Conservation (phyloP, 2,888 invertebrate species). For the Chloroclystis v-ata region DNA sequence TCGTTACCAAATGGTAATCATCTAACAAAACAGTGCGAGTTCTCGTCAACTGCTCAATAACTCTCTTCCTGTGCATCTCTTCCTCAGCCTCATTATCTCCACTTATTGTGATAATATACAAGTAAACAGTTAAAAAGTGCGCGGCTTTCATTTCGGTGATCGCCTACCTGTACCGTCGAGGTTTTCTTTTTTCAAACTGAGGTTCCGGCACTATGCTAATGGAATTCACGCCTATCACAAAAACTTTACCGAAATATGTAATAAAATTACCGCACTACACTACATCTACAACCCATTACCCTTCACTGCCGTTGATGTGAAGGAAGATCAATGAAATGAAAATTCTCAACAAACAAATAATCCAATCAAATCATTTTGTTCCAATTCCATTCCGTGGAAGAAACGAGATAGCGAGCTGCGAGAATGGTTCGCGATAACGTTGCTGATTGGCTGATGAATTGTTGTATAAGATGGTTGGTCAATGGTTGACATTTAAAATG, state of each 20-base stretch:
- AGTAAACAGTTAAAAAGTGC: conserved; percentile 53
- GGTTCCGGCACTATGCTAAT: too few species aligned
- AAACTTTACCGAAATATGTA: too few species aligned
- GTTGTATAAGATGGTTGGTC: too few species aligned
- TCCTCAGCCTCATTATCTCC: conserved; percentile 59
- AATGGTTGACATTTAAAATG: too few species aligned
- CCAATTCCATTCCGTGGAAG: conserved; percentile 2
- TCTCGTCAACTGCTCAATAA: conserved; percentile 61
- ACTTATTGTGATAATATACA: conserved; percentile 52
- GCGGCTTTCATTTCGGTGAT: conserved; percentile 51
- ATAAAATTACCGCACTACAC: too few species aligned
- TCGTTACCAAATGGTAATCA: conserved; percentile 64
- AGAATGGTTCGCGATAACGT: too few species aligned
- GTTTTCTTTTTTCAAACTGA: conserved; percentile 1
- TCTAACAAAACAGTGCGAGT: conserved; percentile 62
- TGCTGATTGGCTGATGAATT: too few species aligned
- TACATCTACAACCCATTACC: too few species aligned
- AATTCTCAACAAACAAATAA: conserved; percentile 2
- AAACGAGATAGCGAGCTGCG: too few species aligned
- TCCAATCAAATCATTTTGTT: background rate
- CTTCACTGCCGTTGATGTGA: too few species aligned
- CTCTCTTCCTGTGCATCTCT: conserved; percentile 54
- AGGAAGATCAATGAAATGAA: too few species aligned
- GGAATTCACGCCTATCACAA: too few species aligned
- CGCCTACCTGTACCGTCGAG: conserved; percentile 50